These are phyloP conservation scores for Drosophila serrata DNA, from an alignment of 1,140 invertebrate species.

Conservation along the genomic window DNA sequence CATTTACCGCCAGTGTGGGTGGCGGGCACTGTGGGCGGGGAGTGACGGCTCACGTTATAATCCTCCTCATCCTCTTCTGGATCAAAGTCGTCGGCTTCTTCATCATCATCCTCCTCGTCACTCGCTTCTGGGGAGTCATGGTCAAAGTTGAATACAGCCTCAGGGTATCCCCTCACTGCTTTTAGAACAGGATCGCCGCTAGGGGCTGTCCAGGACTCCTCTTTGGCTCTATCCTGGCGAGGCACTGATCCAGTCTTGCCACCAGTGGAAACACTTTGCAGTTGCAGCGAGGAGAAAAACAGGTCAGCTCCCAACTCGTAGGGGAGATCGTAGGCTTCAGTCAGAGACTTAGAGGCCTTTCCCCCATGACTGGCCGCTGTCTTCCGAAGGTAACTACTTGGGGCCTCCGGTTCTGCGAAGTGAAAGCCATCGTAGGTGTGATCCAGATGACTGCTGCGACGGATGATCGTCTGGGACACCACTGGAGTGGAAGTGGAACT, in stretches of 20 bases:
- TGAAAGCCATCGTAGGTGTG: conserved; percentile 72
- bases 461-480: conserved; percentile 56
- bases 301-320: conserved; percentile 91
- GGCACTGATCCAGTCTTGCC: conserved; percentile 82
- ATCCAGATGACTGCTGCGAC: conserved; percentile 42
- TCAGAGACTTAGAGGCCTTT: conserved; percentile 71
- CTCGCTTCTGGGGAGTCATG: conserved; percentile 79
- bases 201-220: conserved; percentile 48
- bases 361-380: conserved; percentile 65
- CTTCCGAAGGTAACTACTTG: conserved; percentile 65
- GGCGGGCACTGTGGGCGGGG: conserved; percentile 86
- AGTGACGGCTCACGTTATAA: conserved; percentile 85
- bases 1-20: conserved; percentile 92
- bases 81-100: conserved; percentile 73
- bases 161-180: conserved; percentile 86
- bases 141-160: conserved; percentile 74
- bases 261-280: conserved; percentile 90
- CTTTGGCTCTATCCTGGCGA: conserved; percentile 30
- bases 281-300: conserved; percentile 93
- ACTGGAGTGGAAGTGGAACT: conserved; percentile 41
- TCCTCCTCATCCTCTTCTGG: conserved; percentile 88
- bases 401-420: conserved; percentile 85
- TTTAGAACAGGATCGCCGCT: conserved; percentile 87
- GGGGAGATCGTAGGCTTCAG: conserved; percentile 74
- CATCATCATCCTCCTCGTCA: conserved; percentile 86